Base-by-base conservation (phyloP, 2,113 vertebrate species). In the Romanogobio albipinnatus region DNA sequence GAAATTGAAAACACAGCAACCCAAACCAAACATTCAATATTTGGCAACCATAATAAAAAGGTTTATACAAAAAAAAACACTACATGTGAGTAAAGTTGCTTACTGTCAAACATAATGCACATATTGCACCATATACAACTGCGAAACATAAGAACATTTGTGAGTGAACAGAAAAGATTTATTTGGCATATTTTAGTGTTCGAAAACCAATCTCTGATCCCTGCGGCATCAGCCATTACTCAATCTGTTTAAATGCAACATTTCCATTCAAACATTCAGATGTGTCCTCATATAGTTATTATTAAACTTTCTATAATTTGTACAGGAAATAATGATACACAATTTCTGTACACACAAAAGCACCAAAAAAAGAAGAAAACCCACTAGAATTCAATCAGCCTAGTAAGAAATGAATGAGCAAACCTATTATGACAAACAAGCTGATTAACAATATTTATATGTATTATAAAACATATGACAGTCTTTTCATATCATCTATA, bases 11-110 rank as follows among this genome's bases (percentile, higher is more conserved):
- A 43, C 43, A 84, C 15, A 73, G 81, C 22, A 43, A 47, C 62
- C 83, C 29, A 83, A 68, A 73, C 53, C 53, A 56, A 62, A 78
- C 64, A 84, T 84, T 88, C 33, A 59, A 43, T 9, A 10, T 62
- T 39, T 78, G 33, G 17, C 56, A 15, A 33, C 29, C 9, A 49
- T 19, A 33, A 64, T 19, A 36, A 68, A 62, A 74, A 26, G 13
- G 8, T 74, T 29, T 33, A 51, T 62, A 79, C 43, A 78, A 74
- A 61, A 75, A 85, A 59, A 56, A 36, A 80, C 62, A 58, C 29
- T 82, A 70, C 64, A 39, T 36, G 24, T 17, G 9, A 66, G 43
- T 80, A 29, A 39, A 78, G 13, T 24, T 59, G 56, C 53, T 61
- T 61, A 61, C 3, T 5, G 22, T 78, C 22, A 86, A 71, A 81